phyloP scores from a whole-genome alignment of 2,797 vertebrate species.

The Cynopterus sphinx region DNA sequence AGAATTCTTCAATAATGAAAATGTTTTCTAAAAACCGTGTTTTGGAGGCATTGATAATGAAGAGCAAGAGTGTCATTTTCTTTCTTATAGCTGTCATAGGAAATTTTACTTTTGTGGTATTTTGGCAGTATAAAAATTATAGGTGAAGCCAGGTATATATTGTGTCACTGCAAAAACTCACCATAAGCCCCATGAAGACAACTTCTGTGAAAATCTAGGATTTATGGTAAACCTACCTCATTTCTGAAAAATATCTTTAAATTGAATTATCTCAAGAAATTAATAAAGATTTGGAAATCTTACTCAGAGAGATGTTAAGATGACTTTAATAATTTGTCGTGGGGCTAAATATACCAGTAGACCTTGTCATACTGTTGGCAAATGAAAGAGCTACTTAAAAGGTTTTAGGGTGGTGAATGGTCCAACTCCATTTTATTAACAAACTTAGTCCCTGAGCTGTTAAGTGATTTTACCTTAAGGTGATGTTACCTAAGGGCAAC shows the following conservation, averaged over 20 bases:
- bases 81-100: neutral
- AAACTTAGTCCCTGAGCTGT: neutral
- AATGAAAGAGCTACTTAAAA: neutral
- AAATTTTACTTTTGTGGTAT: neutral
- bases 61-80: neutral
- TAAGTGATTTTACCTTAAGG: neutral
- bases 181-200: neutral
- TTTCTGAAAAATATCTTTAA: neutral
- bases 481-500: neutral
- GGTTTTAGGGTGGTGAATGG: neutral
- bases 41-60: neutral
- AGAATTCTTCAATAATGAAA: neutral
- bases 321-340: neutral
- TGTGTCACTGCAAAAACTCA: neutral
- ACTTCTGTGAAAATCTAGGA: neutral
- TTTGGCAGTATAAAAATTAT: neutral
- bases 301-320: neutral
- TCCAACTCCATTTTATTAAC: neutral
- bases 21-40: neutral
- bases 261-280: neutral
- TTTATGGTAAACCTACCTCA: neutral
- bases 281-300: neutral
- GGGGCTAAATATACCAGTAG: neutral
- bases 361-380: neutral
- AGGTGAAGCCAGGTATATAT: neutral